Conservation (phyloP, 2,888 invertebrate species). For the Thelaira solivaga region DNA sequence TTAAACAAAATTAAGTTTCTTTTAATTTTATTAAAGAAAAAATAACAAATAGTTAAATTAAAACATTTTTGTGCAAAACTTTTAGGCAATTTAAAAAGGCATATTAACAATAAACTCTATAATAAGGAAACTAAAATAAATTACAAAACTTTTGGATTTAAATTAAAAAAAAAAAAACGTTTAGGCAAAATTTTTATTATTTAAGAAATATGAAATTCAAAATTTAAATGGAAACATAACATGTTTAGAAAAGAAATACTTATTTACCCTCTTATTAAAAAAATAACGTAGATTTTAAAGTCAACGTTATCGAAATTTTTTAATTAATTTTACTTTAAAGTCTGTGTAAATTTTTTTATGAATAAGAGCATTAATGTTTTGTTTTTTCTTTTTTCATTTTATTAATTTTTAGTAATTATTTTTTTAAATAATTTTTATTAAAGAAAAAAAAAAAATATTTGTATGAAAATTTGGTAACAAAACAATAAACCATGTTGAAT, state of each 20-base stretch:
- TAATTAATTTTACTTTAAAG: too few species aligned
- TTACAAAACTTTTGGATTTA: constrained; percentile 64
- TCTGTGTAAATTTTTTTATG: constrained; percentile 22
- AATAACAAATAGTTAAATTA: constrained; percentile 64
- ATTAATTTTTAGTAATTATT: background rate
- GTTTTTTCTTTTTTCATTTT: background rate
- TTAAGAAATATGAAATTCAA: constrained; percentile 61
- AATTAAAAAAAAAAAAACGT: constrained; percentile 59
- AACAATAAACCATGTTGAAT: constrained; percentile 9
- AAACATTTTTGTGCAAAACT: constrained; percentile 73
- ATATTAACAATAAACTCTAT: constrained; percentile 74
- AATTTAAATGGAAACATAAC: constrained; percentile 47
- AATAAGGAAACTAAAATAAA: constrained; percentile 63
- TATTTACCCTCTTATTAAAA: too few species aligned
- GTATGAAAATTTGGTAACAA: background rate
- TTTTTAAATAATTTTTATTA: background rate
- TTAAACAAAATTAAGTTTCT: constrained; percentile 45
- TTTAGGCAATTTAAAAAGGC: constrained; percentile 70
- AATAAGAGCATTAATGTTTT: constrained; percentile 13
- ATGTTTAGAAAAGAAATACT: constrained; percentile 39
- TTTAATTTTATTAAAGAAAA: constrained; percentile 64
- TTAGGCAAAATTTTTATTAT: constrained; percentile 65
- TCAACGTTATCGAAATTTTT: too few species aligned
- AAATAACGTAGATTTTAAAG: too few species aligned
- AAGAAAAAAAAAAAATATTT: background rate